phyloP scores from a whole-genome alignment of 2,113 vertebrate species.

The Takifugu bimaculatus region DNA sequence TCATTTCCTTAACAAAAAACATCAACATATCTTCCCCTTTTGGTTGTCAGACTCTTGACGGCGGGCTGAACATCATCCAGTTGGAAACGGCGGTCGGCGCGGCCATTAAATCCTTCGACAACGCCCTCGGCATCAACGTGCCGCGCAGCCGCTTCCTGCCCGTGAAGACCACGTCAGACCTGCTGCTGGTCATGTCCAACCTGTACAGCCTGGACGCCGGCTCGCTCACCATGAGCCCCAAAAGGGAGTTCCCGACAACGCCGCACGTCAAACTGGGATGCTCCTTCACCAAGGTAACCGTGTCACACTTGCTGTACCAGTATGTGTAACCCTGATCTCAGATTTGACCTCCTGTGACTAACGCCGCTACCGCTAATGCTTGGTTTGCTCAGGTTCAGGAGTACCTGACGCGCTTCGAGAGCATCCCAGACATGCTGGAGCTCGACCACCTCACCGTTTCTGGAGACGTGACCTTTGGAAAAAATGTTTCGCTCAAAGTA shows the following conservation, averaged over 20 bases:
- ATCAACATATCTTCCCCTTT: background rate
- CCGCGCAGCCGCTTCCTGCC: conserved; percentile 97
- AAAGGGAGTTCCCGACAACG: conserved; percentile 93
- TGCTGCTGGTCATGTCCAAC: conserved; percentile 98
- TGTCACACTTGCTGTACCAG: no score
- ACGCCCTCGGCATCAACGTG: conserved; percentile 95
- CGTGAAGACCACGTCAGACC: conserved; percentile 96
- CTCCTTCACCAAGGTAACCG: conserved; percentile 91
- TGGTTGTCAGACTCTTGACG: conserved; percentile 84
- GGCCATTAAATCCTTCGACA: conserved; percentile 96
- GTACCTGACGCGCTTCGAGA: conserved; percentile 92
- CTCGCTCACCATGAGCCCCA: conserved; percentile 94
- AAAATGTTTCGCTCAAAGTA: conserved; percentile 95
- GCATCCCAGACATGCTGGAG: conserved; percentile 98
- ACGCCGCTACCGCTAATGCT: background rate
- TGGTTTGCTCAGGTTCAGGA: conserved; percentile 85
- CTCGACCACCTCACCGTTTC: conserved; percentile 97
- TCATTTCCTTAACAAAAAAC: no score
- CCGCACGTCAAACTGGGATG: conserved; percentile 97
- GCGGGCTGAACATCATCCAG: conserved; percentile 95
- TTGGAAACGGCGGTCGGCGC: conserved; percentile 97
- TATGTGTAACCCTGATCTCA: no score
- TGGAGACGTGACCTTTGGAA: conserved; percentile 97
- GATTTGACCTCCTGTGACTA: no score
- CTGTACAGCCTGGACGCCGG: conserved; percentile 96